Conservation (phyloP, 2,113 vertebrate genomes). For the Picathartes gymnocephalus region DNA sequence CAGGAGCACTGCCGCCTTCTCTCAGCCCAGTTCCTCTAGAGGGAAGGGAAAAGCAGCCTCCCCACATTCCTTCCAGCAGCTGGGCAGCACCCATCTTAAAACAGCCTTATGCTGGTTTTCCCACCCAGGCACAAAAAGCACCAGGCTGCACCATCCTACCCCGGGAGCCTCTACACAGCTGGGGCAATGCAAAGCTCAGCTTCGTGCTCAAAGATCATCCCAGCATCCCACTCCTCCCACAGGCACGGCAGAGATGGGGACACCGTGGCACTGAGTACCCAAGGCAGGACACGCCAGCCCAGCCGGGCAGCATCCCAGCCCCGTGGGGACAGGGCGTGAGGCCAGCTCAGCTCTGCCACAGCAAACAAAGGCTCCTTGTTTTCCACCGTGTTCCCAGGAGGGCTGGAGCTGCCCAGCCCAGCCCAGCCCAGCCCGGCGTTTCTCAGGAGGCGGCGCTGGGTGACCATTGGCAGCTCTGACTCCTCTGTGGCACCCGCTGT, state of each 20-base stretch:
- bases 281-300: background rate
- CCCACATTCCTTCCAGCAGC: background rate
- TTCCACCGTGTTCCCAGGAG: background rate
- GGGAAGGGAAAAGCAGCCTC: background rate
- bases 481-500: fast-evolving
- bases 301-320: background rate
- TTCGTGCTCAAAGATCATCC: background rate
- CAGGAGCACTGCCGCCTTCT: background rate
- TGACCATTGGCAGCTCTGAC: background rate
- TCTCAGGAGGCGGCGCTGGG: fast-evolving
- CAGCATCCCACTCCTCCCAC: background rate
- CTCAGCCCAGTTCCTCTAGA: background rate
- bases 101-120: background rate
- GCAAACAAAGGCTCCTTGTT: constrained; percentile 39
- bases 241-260: background rate
- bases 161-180: background rate
- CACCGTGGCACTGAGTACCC: background rate
- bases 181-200: background rate
- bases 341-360: background rate
- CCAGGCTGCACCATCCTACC: background rate
- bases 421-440: background rate
- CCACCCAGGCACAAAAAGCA: background rate
- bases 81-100: background rate
- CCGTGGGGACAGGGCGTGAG: fast-evolving
- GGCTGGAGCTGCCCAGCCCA: background rate